Conservation (phyloP, 1,140 invertebrate species). For the Drosophila persimilis region DNA sequence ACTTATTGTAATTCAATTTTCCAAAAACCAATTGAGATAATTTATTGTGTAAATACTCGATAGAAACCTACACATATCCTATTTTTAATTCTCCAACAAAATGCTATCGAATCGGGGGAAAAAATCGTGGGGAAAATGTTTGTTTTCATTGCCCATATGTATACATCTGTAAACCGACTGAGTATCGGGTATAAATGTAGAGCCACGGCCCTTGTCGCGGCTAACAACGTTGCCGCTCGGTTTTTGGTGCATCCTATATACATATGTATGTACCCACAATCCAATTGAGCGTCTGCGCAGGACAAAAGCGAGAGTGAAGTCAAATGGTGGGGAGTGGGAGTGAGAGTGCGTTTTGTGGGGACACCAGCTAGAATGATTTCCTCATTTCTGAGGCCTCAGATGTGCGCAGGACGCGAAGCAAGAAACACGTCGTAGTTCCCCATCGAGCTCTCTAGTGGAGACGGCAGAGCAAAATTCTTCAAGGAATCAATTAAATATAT, state of each 20-base stretch:
- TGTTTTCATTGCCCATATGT: no score
- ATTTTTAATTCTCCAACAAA: no score
- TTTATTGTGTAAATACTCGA: no score
- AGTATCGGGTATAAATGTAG: no score
- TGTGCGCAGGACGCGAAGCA: constrained; percentile 64
- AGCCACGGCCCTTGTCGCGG: no score
- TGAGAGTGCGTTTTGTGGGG: constrained; percentile 8
- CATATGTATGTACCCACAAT: neutral
- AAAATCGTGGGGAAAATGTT: no score
- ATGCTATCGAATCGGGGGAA: no score
- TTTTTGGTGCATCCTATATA: constrained; percentile 14
- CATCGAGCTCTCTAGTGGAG: constrained; percentile 16
- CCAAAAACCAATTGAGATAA: no score
- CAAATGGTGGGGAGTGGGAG: neutral
- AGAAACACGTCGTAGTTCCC: constrained; percentile 57
- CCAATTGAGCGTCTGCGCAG: constrained; percentile 48
- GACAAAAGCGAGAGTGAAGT: constrained; percentile 63
- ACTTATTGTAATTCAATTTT: no score
- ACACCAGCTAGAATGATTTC: constrained; percentile 9
- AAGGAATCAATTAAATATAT: constrained; percentile 32
- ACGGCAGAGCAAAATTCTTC: constrained; percentile 39
- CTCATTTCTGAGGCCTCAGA: constrained; percentile 43
- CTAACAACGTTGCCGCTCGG: no score
- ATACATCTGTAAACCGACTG: no score
- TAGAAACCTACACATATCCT: no score